Base-by-base conservation (phyloP, 2,797 vertebrate species). In the Geotria australis region DNA sequence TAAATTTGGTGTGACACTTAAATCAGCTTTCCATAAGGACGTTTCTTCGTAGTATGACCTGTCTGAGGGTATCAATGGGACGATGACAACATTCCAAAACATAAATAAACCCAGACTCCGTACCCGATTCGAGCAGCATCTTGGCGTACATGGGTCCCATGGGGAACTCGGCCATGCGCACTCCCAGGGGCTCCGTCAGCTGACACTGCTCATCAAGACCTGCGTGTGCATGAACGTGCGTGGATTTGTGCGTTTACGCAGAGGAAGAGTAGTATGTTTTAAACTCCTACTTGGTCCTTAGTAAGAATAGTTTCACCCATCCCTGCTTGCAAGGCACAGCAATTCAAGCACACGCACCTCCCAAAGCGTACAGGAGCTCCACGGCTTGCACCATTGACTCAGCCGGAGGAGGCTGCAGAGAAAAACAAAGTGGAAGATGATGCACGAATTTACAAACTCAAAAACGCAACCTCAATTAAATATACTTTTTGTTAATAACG, bases 341-440 rank as follows among this genome's bases (percentile, higher is more conserved):
- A 38, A 38, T 38, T 38, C 24, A 38, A 38, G 24, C 24, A 24
- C 24, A 38, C 24, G 24, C 71, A 98, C 89, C 91, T 77, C 85
- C 91, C 48, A 98, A 72, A 60, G 91, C 89, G 57, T 85, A 96
- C 38, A 98, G 85, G 62, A 98, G 48, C 65, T 98, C 91, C 61
- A 98, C 66, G n/a, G 91, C 91, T 67, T 96, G 89, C 57, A 98
- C 89, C 89, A 98, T 93, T 11, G 89, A 85, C 70, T 98, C 86
- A 57, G 91, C 89, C 55, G 91, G 91, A 47, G 91, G 91, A 47
- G 88, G 85, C 91, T 98, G 69, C 46, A 58, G 58, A 6, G 57
- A 10, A 61, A 63, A 64, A 59, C 62, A 59, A 55, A 62, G 47
- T 62, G 58, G 46, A 1, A 56, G 13, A 57, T 12, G 60, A 58